Base-by-base conservation (phyloP, 53 echinoderm and acorn worm species). In the Stichopus horrens region DNA sequence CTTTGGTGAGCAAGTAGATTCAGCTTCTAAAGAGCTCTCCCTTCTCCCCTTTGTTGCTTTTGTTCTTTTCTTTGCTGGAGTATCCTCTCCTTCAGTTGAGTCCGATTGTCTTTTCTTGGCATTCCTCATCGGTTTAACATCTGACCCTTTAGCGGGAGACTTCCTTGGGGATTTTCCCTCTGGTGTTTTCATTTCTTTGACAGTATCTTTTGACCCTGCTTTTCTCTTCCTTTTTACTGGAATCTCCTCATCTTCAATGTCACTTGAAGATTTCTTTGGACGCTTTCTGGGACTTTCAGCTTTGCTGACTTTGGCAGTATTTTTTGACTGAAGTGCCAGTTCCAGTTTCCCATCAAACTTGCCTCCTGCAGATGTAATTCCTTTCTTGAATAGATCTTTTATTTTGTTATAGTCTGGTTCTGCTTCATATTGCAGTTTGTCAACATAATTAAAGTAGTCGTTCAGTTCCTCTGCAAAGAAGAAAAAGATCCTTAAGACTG, bases 401-500 rank as follows among this genome's bases (percentile, higher is more conserved):
- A 97, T 80, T 13, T 89, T 79, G 23, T 89, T 76, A 83, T 97
- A 97, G 89, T 97, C 92, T 23, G 97, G 97, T 83, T 87, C 54
- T 82, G 90, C 90, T 21, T 88, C 87, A 75, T 97, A 97, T 10
- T 73, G 83, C 74, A 97, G 73, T 77, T 95, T 89, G 74, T 91
- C 89, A 6, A 94, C 95, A 79, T 91, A 90, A 73, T 94, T 90
- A 53, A 97, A 77, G 65, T 95, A 94, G 53, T 91, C 88, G 82
- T 88, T 89, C 23, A 97, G 91, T 89, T 93, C 94, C 90, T 53
- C 97, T 97, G 90, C 19, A 74, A 59, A 76, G 8, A 76, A 74
- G 23, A 79, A 55, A 86, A 81, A 11, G 37, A 37, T 37, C 37
- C 37, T 37, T 2, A 37, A 37, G 37, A 37, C 37, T 37, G 37